Evolutionary conservation across 2,797 vertebrate genomes (phyloP), one percentile per base, ranked within the genome.

Genomic region (Tokudaia muenninki): DNA sequence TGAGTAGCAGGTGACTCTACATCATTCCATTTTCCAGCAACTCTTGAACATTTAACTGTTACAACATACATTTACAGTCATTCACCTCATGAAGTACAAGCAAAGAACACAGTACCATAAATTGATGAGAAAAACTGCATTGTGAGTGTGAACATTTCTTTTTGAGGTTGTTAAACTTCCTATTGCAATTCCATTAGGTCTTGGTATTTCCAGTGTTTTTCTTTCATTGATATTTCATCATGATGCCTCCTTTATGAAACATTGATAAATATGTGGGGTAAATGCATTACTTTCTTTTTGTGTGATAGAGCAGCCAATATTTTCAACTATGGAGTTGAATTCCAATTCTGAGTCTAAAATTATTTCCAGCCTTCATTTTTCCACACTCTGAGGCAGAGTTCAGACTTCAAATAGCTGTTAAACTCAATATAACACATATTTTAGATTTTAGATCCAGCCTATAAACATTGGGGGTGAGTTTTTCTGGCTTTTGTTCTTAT

Each of bases 111-210:
- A 80, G 57, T 80, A 74, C 80, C 93, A 91, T 94, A 95, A 97
- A 97, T 52, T 84, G 79, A 81, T 78, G 59, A 91, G 55, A 65
- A 77, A 81, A 87, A 92, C 44, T 75, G 29, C 24, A 78, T 72
- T 91, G 82, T 90, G 87, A 89, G 63, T 61, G 9, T 79, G 81
- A 94, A 93, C 75, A 95, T 94, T 94, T 95, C 83, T 95, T 96
- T 94, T 63, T 67, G 47, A 90, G 63, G n/a, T 89, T 94, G 96
- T 94, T 91, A 95, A 91, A 75, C 29, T 91, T 97, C 31, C 75
- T 52, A 78, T 95, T 97, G 70, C 96, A 93, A 87, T 90, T 90
- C 89, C 80, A 95, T 94, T 87, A 96, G 86, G 41, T 87, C 22
- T 87, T 61, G 52, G 34, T 91, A 95, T 88, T 94, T 87, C 87